Evolutionary conservation across 30 jellyfish, hydroid and myxozoan species (phyloP).

Genomic region (Turritopsis rubra): DNA sequence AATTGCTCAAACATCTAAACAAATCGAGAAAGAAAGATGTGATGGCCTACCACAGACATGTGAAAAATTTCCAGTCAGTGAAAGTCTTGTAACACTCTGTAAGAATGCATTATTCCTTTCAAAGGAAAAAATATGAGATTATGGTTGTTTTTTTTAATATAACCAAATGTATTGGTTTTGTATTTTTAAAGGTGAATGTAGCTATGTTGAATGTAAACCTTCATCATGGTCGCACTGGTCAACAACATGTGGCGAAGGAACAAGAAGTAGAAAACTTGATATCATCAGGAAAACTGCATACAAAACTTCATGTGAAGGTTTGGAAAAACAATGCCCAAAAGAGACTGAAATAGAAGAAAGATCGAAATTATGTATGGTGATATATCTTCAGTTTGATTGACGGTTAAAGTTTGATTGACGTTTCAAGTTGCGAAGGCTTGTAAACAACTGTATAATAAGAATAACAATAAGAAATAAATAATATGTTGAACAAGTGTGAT

Average conservation of each 20-base stretch:
- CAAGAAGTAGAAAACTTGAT: slow-evolving; percentile 32
- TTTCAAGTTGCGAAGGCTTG: no score
- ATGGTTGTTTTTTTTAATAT: background rate
- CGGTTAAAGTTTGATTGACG: no score
- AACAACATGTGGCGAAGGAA: slow-evolving; percentile 60
- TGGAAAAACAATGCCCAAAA: slow-evolving; percentile 40
- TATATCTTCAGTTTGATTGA: background rate
- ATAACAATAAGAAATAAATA: no score
- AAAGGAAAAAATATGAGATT: background rate
- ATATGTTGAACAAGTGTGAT: no score
- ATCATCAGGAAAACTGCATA: slow-evolving; percentile 35
- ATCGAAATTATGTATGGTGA: slow-evolving; percentile 38
- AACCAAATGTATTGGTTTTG: no score
- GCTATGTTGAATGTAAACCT: slow-evolving; percentile 49
- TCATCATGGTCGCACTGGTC: slow-evolving; percentile 80
- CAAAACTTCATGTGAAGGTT: slow-evolving; percentile 37
- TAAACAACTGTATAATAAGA: no score
- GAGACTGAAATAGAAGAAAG: slow-evolving; percentile 39
- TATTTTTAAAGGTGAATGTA: slow-evolving; percentile 44
- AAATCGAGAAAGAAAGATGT: slow-evolving; percentile 1
- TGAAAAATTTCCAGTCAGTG: background rate
- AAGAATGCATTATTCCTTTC: background rate
- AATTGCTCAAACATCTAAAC: background rate
- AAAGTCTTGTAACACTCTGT: background rate
- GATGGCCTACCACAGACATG: slow-evolving; percentile 9